These are phyloP conservation scores for Acleris cristana DNA, from an alignment of 2,888 invertebrate species.

Conservation along the genomic window DNA sequence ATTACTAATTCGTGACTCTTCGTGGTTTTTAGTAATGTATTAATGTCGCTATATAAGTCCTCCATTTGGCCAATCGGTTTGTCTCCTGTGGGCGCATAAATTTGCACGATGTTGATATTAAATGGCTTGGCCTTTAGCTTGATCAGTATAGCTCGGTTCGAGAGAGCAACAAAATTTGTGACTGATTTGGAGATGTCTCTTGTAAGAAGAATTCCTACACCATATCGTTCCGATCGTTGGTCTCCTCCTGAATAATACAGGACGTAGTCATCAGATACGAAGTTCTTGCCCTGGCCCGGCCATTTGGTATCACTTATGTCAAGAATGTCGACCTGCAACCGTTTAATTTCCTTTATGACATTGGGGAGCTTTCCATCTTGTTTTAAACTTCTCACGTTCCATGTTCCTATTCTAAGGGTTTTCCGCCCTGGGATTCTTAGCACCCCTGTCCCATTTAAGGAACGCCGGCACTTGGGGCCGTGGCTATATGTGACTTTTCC, in stretches of 20 bases:
- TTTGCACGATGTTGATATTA: too few species aligned
- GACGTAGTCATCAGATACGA: too few species aligned
- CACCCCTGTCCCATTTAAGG: constrained; percentile 10
- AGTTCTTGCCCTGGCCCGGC: too few species aligned
- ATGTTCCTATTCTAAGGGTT: background rate
- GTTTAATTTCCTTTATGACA: background rate
- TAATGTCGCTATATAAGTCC: background rate
- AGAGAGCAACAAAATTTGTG: background rate
- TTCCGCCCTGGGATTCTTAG: constrained; percentile 8
- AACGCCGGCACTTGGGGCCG: constrained; percentile 11
- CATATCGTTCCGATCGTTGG: background rate
- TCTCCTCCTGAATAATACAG: too few species aligned
- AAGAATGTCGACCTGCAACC: background rate
- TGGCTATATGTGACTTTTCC: constrained; percentile 3
- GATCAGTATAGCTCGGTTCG: background rate
- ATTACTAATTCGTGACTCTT: constrained; percentile 16
- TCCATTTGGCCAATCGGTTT: too few species aligned
- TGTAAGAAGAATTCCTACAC: constrained; percentile 2
- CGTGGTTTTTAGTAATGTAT: background rate
- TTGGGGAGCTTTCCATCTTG: constrained; percentile 2
- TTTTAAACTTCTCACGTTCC: constrained; percentile 1
- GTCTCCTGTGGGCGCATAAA: too few species aligned
- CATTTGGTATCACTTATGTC: too few species aligned
- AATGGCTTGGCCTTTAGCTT: background rate
- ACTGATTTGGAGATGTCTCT: background rate